Percentiles rank a stretch among this genome's conserved stretches.
These are phyloP conservation scores for Marisa cornuarietis DNA, from an alignment of 1,140 invertebrate species.

Conservation along the genomic window DNA sequence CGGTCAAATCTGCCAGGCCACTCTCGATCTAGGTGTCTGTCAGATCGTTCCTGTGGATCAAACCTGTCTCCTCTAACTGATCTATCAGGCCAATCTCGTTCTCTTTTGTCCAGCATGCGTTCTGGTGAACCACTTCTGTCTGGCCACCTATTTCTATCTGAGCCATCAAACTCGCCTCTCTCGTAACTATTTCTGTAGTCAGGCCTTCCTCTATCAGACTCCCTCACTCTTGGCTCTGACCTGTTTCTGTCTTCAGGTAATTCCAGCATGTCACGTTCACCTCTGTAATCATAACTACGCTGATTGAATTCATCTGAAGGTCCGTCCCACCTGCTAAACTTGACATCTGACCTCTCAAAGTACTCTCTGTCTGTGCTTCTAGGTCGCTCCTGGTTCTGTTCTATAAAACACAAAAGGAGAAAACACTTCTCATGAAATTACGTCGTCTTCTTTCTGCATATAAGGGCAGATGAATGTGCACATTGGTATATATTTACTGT, in stretches of 20 bases:
- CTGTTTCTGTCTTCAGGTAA: not conserved
- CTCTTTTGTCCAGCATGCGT: not conserved
- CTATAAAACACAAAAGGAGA: too few relatives aligned
- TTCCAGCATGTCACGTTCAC: not conserved
- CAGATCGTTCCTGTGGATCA: not conserved
- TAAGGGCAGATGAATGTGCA: too few relatives aligned
- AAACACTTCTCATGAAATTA: too few relatives aligned
- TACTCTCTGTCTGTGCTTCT: too few relatives aligned
- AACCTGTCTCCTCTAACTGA: not conserved
- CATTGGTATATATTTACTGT: too few relatives aligned
- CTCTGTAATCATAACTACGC: not conserved
- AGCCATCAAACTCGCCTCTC: not conserved
- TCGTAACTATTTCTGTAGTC: not conserved
- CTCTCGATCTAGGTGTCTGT: not conserved
- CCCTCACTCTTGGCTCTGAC: not conserved
- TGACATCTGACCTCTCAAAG: too few relatives aligned
- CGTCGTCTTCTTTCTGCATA: too few relatives aligned
- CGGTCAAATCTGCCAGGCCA: not conserved
- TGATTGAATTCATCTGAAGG: too few relatives aligned
- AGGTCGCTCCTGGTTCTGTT: too few relatives aligned
- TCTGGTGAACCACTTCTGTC: not conserved
- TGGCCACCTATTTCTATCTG: too few relatives aligned
- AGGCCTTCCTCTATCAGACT: conserved; percentile 11
- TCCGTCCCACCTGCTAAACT: too few relatives aligned
- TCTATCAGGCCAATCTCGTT: not conserved